A percentile compares a stretch with the other conserved stretches of the same genome.
These are phyloP conservation scores for Pseudolaguvia tuberculata DNA, from an alignment of 2,113 vertebrate genomes.

Conservation along the genomic window DNA sequence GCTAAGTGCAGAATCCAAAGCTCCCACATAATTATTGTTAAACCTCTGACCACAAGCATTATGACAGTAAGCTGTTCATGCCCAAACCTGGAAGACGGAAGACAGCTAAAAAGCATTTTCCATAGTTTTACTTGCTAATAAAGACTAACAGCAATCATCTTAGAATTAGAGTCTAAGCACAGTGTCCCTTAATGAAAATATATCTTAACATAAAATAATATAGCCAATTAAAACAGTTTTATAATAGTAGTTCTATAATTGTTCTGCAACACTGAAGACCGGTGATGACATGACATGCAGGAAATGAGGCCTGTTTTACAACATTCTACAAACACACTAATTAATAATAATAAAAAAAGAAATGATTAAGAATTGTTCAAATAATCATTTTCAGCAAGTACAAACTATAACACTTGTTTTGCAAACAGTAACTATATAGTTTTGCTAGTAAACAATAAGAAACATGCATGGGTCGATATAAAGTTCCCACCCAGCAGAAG, in stretches of 20 bases:
- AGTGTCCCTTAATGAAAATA: neutral
- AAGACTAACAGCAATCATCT: neutral
- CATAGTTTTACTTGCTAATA: neutral
- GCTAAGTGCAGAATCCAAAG: constrained; percentile 10
- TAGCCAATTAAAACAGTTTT: too few relatives aligned
- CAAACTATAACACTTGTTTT: neutral
- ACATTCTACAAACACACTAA: neutral
- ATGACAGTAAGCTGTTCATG: constrained; percentile 1
- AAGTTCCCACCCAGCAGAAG: neutral
- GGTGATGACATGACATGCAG: neutral
- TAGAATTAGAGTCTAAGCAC: neutral
- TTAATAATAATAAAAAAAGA: neutral
- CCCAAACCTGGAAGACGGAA: constrained; percentile 4
- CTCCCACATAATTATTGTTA: constrained; percentile 15
- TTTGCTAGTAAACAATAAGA: too few relatives aligned
- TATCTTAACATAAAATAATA: neutral
- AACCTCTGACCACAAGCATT: neutral
- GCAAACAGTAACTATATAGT: too few relatives aligned
- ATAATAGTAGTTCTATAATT: neutral
- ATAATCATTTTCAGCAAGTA: neutral
- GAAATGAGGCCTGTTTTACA: neutral
- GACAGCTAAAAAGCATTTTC: neutral
- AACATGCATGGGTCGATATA: too few relatives aligned
- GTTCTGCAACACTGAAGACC: neutral
- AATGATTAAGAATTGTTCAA: neutral